Conservation (phyloP, 2,113 vertebrate species). For the Odontesthes bonariensis region DNA sequence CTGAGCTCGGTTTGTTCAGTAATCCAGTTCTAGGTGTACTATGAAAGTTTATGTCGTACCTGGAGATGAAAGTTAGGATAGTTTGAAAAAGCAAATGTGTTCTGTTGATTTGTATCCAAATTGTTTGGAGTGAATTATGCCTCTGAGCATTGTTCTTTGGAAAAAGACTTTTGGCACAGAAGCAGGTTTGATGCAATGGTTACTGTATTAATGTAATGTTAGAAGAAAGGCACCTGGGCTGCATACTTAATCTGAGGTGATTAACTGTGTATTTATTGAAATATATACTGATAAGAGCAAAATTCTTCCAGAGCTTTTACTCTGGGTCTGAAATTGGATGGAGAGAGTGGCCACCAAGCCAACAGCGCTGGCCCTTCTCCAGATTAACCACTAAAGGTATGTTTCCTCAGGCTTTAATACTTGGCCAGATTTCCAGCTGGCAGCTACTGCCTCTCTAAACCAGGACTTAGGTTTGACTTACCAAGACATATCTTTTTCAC, state of each 20-base stretch:
- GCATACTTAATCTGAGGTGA: constrained; percentile 23
- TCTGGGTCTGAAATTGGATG: constrained; percentile 26
- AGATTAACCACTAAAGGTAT: constrained; percentile 60
- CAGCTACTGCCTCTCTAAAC: constrained; percentile 2
- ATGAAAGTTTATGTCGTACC: constrained; percentile 17
- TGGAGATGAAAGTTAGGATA: constrained; percentile 16
- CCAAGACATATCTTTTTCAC: constrained; percentile 57
- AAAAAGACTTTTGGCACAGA: constrained; percentile 23
- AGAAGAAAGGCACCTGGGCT: constrained; percentile 8
- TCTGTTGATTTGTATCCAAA: constrained; percentile 33
- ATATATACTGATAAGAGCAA: constrained; percentile 39
- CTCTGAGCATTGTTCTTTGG: constrained; percentile 5
- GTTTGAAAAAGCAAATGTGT: constrained; percentile 7
- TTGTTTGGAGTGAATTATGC: constrained; percentile 19
- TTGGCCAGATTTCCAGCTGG: constrained; percentile 47
- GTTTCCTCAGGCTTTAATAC: constrained; percentile 64
- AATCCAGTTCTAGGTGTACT: neutral
- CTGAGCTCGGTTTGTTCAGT: neutral
- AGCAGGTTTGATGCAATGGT: constrained; percentile 25
- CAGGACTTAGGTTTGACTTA: constrained; percentile 42
- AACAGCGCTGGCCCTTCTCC: constrained; percentile 49
- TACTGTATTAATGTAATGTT: constrained; percentile 23
- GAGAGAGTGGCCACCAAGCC: constrained; percentile 51
- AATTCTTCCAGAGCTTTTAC: constrained; percentile 16
- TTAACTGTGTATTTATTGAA: constrained; percentile 19